Percentiles rank a stretch among this genome's conserved stretches.
Conservation (phyloP, 2,797 vertebrate genomes). For the Aldrovandia affinis region DNA sequence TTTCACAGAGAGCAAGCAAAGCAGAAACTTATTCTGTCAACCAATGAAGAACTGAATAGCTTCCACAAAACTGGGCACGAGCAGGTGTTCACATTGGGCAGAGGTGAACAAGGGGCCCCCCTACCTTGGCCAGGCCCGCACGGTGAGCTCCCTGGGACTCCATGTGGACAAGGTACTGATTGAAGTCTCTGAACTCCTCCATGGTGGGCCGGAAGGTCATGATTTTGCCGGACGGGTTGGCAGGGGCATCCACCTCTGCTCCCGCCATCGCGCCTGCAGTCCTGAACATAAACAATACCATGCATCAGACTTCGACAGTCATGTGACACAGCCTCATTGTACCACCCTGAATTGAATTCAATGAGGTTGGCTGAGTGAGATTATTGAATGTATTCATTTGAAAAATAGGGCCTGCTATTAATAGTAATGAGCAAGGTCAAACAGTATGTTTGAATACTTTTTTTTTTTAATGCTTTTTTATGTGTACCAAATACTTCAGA, state of each 20-base stretch:
- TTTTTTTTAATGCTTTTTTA: background rate
- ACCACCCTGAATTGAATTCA: too few relatives aligned
- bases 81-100: background rate
- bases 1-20: too few relatives aligned
- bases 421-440: background rate
- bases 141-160: slow-evolving; percentile 96
- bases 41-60: too few relatives aligned
- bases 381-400: too few relatives aligned
- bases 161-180: slow-evolving; percentile 92
- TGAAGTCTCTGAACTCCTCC: slow-evolving; percentile 94
- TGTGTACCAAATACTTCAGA: too few relatives aligned
- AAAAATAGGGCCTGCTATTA: too few relatives aligned
- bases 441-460: too few relatives aligned
- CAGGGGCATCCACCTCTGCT: slow-evolving; percentile 73
- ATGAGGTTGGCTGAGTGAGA: too few relatives aligned
- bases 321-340: background rate
- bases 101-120: background rate
- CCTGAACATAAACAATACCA: background rate
- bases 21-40: too few relatives aligned
- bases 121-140: slow-evolving; percentile 94
- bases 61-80: too few relatives aligned
- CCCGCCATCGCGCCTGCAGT: slow-evolving; percentile 79
- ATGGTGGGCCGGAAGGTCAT: slow-evolving; percentile 95
- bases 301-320: background rate
- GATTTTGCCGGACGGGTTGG: slow-evolving; percentile 93